phyloP scores from a whole-genome alignment of 2,113 vertebrate genomes.

The Pycnonotus jocosus region DNA sequence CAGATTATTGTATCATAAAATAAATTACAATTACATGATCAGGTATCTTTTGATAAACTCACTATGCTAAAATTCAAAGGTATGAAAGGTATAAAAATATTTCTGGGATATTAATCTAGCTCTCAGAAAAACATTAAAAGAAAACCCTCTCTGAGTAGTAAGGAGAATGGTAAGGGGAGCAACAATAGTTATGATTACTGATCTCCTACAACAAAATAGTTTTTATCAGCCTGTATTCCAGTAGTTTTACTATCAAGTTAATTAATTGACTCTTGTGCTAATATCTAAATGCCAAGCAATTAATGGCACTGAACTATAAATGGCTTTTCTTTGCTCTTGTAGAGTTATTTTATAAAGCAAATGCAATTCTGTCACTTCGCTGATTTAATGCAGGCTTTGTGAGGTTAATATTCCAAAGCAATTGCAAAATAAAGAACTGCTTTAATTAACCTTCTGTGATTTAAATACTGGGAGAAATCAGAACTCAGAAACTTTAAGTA shows the following conservation, averaged over 20 bases:
- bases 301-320: constrained; percentile 84
- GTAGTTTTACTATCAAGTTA: constrained; percentile 81
- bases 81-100: not conserved
- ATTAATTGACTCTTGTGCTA: constrained; percentile 81
- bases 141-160: not conserved
- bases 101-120: not conserved
- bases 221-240: constrained; percentile 48
- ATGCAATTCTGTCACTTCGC: constrained; percentile 58
- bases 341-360: constrained; percentile 65
- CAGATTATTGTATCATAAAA: not conserved
- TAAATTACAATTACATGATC: not conserved
- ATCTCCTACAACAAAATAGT: constrained; percentile 47
- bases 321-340: constrained; percentile 64
- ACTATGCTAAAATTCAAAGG: not conserved
- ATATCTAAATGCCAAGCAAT: constrained; percentile 87
- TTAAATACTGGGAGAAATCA: constrained; percentile 72
- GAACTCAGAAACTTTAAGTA: constrained; percentile 32
- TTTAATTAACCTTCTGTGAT: constrained; percentile 88
- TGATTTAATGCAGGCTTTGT: constrained; percentile 72
- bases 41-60: not conserved
- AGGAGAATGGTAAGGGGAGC: not conserved
- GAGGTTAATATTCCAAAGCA: constrained; percentile 75
- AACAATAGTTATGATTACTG: constrained; percentile 4
- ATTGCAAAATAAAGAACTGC: constrained; percentile 69
- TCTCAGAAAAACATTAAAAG: not conserved